Evolutionary conservation across 2,888 invertebrate species (phyloP).

Genomic region (Napeogenes sylphis): DNA sequence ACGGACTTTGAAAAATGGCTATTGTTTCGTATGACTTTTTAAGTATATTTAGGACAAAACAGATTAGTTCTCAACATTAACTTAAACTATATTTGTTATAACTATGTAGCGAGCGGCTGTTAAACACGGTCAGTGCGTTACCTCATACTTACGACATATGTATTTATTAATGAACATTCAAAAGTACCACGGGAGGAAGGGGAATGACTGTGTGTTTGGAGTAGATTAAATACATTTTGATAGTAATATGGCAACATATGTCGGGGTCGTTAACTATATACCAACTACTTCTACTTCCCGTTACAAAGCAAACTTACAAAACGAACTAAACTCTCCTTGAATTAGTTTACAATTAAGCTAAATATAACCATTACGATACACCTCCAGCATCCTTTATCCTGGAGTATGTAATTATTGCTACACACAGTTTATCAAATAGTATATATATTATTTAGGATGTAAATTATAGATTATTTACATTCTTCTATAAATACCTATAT

Average conservation of each 20-base stretch:
- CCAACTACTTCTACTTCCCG: slow-evolving; percentile 14
- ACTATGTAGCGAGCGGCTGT: slow-evolving; percentile 2
- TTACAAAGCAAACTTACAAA: slow-evolving; percentile 6
- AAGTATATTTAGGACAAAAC: neutral
- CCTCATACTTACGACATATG: slow-evolving; percentile 5
- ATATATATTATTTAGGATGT: neutral
- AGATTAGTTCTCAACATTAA: neutral
- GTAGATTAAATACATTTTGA: slow-evolving; percentile 60
- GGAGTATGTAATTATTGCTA: neutral
- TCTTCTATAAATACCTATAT: no score
- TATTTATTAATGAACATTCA: slow-evolving; percentile 19
- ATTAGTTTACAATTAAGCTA: neutral
- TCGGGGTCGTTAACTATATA: slow-evolving; percentile 44
- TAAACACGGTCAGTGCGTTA: slow-evolving; percentile 17
- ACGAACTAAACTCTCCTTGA: slow-evolving; percentile 4
- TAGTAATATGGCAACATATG: slow-evolving; percentile 47
- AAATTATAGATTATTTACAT: no score
- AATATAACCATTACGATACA: neutral
- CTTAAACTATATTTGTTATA: no score
- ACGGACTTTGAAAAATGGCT: slow-evolving; percentile 1
- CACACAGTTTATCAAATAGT: neutral
- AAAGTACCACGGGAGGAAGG: slow-evolving; percentile 42
- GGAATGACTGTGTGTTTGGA: slow-evolving; percentile 69
- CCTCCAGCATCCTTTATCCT: neutral
- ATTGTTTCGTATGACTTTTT: neutral